Conservation (phyloP, 2,113 vertebrate species). For the Macheiramphus alcinus region DNA sequence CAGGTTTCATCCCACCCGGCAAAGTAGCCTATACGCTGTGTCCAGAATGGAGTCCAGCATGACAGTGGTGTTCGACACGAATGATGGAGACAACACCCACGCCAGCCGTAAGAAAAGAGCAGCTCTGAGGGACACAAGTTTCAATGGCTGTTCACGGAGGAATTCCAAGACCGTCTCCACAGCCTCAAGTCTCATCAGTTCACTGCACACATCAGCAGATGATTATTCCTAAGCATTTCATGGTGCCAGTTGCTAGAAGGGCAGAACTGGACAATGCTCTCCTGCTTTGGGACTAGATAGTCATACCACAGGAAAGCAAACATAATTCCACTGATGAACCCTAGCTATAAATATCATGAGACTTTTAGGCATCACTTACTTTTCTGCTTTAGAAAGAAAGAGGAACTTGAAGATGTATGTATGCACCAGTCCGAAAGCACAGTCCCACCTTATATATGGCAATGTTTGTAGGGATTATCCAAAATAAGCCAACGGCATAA, state of each 20-base stretch:
- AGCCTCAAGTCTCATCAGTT: conserved; percentile 71
- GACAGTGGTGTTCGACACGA: conserved; percentile 77
- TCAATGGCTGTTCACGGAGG: conserved; percentile 52
- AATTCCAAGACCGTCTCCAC: conserved; percentile 64
- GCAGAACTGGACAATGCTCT: neutral
- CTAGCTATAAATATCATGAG: neutral
- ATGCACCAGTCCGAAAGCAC: neutral
- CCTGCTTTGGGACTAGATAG: neutral
- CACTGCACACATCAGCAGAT: conserved; percentile 70
- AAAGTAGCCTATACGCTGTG: conserved; percentile 91
- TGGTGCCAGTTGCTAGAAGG: neutral
- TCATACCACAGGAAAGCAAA: neutral
- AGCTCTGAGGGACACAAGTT: conserved; percentile 53
- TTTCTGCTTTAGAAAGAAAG: neutral
- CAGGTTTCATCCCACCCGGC: conserved; percentile 81
- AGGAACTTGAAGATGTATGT: neutral
- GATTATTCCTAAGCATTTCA: conserved; percentile 77
- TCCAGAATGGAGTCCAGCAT: conserved; percentile 89
- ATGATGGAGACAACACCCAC: conserved; percentile 51
- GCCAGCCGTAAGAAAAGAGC: conserved; percentile 71
- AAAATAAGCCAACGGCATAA: neutral
- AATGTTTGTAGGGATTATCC: neutral
- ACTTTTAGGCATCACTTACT: neutral
- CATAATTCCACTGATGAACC: neutral
- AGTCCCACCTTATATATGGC: neutral